Evolutionary conservation across 1,140 invertebrate genomes (phyloP), one percentile per base, ranked within the genome.

Genomic region (Mylabris phalerata): DNA sequence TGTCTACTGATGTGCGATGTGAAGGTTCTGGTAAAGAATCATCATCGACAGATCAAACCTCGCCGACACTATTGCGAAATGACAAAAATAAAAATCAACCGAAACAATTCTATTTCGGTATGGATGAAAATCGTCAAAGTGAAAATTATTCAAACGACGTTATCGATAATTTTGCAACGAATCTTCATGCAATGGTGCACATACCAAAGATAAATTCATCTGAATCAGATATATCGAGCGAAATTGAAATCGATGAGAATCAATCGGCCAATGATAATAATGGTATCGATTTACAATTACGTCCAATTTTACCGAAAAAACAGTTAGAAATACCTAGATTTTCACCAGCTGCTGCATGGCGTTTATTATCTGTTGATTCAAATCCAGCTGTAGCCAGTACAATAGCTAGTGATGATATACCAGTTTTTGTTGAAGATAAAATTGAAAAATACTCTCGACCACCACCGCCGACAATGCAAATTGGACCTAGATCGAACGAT

Each of bases 301-400:
- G 89, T 1, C 89, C 89, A 2, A 89, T 86, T 0, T 67, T 91
- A 54, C 90, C 89, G 1, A 86, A 88, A 63, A 87, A 89, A 63
- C 83, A 84, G 65, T 76, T 82, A 9, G 83, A 87, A 55, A 83
- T 88, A 19, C 87, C 89, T 0, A 73, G 86, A 57, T 92, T 92
- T 75, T 91, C 88, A 10, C 89, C 90, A 2, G 82, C 85, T 0
- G 81, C 87, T n/a, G 90, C 89, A 0, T 93, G 89, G 90, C 79
- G 85, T 62, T 79, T 86, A 24, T 75, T 93, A 4, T 82, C 82
- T 42, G 57, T 73, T 11, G 70, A 75, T 57, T 60, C 66, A 6
- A 67, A 68, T 44, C 47, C 60, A 11, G 48, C 60, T 4, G 32
- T 32, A 32, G 48, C 60, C 38, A 66, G 62, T 50, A 63, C 65